Conservation (phyloP, 2,797 vertebrate genomes). For the Urosaurus nigricauda region DNA sequence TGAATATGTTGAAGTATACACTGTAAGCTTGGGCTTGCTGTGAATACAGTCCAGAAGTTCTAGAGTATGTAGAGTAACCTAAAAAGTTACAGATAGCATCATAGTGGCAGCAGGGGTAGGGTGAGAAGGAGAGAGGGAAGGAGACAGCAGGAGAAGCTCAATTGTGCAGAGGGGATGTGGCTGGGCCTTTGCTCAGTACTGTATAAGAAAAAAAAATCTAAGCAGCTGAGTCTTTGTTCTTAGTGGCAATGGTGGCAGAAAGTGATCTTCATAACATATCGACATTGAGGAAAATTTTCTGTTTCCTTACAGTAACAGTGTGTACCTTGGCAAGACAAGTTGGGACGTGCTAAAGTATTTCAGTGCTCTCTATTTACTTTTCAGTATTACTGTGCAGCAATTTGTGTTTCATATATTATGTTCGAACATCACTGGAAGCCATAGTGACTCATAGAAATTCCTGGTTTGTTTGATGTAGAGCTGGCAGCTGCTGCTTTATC, state of each 20-base stretch:
- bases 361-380: conserved; percentile 12
- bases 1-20: neutral
- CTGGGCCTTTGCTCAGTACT: neutral
- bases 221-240: neutral
- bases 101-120: too few relatives aligned
- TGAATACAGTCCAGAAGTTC: neutral
- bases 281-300: neutral
- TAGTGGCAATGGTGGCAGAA: neutral
- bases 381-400: neutral
- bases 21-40: neutral
- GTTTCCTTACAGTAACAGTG: neutral
- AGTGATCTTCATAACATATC: neutral
- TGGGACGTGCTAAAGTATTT: conserved; percentile 8
- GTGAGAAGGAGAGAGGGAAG: neutral
- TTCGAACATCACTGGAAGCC: neutral
- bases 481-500: neutral
- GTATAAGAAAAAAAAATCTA: too few relatives aligned
- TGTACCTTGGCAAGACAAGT: neutral
- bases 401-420: conserved; percentile 3
- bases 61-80: too few relatives aligned
- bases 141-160: neutral
- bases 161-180: neutral
- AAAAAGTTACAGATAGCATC: neutral
- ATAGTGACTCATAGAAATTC: neutral
- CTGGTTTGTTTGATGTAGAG: neutral